These are phyloP conservation scores for Numenius phaeopus DNA, from an alignment of 2,797 vertebrate species.

Conservation along the genomic window DNA sequence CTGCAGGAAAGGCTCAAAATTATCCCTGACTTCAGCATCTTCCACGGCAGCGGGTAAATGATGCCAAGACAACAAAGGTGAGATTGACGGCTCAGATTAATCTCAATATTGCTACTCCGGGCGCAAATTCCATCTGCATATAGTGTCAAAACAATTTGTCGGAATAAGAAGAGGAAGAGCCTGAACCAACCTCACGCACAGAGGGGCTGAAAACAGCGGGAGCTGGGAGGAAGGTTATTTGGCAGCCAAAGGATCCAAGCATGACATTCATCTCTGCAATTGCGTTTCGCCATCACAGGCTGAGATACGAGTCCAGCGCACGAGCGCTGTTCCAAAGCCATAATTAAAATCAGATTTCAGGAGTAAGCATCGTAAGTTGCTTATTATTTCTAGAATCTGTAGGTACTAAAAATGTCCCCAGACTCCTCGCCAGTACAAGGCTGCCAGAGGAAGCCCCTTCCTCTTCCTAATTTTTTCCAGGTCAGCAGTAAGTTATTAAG, in stretches of 20 bases:
- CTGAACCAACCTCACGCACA: neutral
- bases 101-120: neutral
- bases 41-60: neutral
- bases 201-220: neutral
- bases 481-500: slow-evolving; percentile 2
- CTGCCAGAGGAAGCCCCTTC: neutral
- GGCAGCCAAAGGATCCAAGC: neutral
- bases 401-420: slow-evolving; percentile 39
- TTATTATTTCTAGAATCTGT: slow-evolving; percentile 60
- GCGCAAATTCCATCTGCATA: neutral
- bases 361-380: slow-evolving; percentile 28
- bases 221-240: slow-evolving; percentile 11
- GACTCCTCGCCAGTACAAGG: neutral
- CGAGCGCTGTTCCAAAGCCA: neutral
- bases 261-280: neutral
- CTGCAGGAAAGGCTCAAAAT: neutral
- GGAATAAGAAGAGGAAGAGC: neutral
- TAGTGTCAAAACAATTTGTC: neutral
- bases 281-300: neutral
- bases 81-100: neutral
- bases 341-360: slow-evolving; percentile 54
- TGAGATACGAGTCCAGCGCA: neutral
- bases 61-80: neutral
- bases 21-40: neutral
- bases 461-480: slow-evolving; percentile 35